Evolutionary conservation across 2,888 invertebrate genomes (phyloP).

Genomic region (Pyrgus malvae): DNA sequence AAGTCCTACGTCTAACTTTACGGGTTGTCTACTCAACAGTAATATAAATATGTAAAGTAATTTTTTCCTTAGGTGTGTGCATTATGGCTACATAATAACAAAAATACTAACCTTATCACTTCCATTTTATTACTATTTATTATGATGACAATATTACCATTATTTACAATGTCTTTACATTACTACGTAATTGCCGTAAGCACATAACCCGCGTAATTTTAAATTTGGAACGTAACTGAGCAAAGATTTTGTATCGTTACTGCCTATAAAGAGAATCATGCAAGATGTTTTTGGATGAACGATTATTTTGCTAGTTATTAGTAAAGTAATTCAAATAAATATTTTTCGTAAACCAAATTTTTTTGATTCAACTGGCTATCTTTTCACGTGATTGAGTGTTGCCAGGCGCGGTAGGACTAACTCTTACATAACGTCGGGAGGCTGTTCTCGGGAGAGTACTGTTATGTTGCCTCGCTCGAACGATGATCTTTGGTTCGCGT

Average conservation of each 20-base stretch:
- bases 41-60: neutral
- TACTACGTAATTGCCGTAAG: too few species aligned
- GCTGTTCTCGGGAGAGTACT: conserved; percentile 69
- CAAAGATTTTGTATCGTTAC: neutral
- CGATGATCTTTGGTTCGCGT: conserved; percentile 76
- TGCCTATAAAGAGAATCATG: neutral
- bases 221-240: conserved; percentile 31
- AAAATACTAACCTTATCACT: conserved; percentile 42
- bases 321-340: too few species aligned
- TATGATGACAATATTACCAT: neutral
- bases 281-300: conserved; percentile 8
- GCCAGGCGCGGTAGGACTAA: conserved; percentile 69
- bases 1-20: too few species aligned
- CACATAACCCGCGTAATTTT: conserved; percentile 27
- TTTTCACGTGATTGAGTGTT: conserved; percentile 54
- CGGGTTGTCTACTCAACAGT: too few species aligned
- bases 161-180: too few species aligned
- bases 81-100: neutral
- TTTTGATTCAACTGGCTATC: conserved; percentile 15
- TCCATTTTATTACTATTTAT: conserved; percentile 40
- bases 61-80: neutral
- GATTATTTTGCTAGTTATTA: too few species aligned
- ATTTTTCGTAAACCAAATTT: neutral
- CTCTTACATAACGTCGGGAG: conserved; percentile 72
- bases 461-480: conserved; percentile 76